Conservation (phyloP, 2,113 vertebrate genomes). For the Dipodomys stephensi region DNA sequence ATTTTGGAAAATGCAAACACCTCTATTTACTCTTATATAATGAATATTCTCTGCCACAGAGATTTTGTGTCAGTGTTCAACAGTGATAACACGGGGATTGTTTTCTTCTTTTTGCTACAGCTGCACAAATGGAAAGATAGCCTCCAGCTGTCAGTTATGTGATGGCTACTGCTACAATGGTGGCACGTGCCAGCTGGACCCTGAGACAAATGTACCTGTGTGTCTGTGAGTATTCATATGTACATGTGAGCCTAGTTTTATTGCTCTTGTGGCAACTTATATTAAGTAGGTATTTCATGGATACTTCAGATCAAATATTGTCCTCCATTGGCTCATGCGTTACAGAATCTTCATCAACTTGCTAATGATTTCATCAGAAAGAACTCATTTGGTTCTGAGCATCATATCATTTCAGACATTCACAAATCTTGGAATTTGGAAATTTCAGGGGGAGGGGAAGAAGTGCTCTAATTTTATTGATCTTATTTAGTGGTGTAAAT, state of each 20-base stretch:
- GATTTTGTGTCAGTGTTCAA: slow-evolving; percentile 48
- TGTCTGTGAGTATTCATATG: slow-evolving; percentile 96
- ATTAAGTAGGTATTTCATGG: slow-evolving; percentile 50
- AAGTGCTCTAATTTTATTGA: slow-evolving; percentile 46
- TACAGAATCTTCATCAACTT: slow-evolving; percentile 59
- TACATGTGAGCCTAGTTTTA: not conserved
- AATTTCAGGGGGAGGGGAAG: not conserved
- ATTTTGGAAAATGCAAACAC: slow-evolving; percentile 17
- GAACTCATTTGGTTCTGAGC: slow-evolving; percentile 52
- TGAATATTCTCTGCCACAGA: slow-evolving; percentile 9
- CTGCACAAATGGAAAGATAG: slow-evolving; percentile 97
- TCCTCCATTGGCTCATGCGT: slow-evolving; percentile 11
- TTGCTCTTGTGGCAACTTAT: not conserved
- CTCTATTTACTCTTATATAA: not conserved
- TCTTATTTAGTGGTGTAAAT: slow-evolving; percentile 21
- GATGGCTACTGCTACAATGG: slow-evolving; percentile 99
- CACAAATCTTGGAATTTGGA: slow-evolving; percentile 46
- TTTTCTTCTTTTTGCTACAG: slow-evolving; percentile 84
- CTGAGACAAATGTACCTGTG: slow-evolving; percentile 95
- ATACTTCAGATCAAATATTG: slow-evolving; percentile 33
- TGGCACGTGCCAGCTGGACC: slow-evolving; percentile 97
- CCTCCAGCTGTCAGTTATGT: slow-evolving; percentile 97
- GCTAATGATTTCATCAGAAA: slow-evolving; percentile 52
- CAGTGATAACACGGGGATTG: slow-evolving; percentile 10
- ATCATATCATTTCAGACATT: slow-evolving; percentile 61